A percentile compares a stretch with the other conserved stretches of the same genome.
Conservation (phyloP, 2,888 invertebrate species). For the Endotricha flammealis region DNA sequence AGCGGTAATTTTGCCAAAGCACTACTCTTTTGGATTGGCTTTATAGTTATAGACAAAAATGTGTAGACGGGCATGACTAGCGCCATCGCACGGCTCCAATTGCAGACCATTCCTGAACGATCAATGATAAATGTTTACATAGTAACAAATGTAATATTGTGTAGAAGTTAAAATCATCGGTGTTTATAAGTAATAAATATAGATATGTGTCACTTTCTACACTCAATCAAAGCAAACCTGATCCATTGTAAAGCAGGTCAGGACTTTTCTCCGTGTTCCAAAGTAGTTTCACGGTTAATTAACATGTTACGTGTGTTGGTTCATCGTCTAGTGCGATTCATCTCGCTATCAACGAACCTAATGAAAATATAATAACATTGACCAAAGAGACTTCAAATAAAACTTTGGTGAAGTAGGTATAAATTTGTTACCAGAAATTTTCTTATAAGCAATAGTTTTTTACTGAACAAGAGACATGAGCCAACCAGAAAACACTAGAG, state of each 20-base stretch:
- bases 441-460: too few relatives aligned
- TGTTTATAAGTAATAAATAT: too few relatives aligned
- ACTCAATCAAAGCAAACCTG: background rate
- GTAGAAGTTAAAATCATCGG: background rate
- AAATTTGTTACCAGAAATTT: too few relatives aligned
- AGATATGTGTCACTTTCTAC: background rate
- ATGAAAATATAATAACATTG: too few relatives aligned
- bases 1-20: background rate
- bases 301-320: slow-evolving; percentile 8
- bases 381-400: too few relatives aligned
- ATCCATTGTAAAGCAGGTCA: background rate
- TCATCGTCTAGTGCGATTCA: too few relatives aligned
- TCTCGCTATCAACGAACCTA: too few relatives aligned
- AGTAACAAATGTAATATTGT: background rate
- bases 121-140: background rate
- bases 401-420: too few relatives aligned
- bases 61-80: background rate
- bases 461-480: too few relatives aligned
- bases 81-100: background rate
- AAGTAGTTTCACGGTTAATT: background rate
- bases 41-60: background rate
- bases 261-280: background rate
- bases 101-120: background rate
- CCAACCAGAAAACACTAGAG: too few relatives aligned
- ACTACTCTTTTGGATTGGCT: background rate